Evolutionary conservation across 2,113 vertebrate species (phyloP), one percentile per base, ranked within the genome.

Genomic region (Trachemys scripta): DNA sequence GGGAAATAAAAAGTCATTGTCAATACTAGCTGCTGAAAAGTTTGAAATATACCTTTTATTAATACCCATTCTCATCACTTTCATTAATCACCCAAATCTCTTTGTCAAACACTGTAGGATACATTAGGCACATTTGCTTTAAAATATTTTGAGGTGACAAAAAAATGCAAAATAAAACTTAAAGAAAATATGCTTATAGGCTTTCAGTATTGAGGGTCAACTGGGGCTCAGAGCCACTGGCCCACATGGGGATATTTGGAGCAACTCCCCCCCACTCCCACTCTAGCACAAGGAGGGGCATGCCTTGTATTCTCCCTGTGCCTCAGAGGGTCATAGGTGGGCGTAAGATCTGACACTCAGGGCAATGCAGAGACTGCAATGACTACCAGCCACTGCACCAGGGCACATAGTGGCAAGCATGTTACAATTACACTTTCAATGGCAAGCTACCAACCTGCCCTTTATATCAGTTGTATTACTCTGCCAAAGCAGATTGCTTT

Each of bases 401-500:
- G 3, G 90, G 76, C 53, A 83, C 79, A 84, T 8, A 2, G 56
- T 93, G 90, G 92, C 92, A 95, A 93, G 51, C 82, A 92, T 93
- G 80, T 78, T 90, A 51, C 81, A 24, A 54, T 79, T 72, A 47
- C 85, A 62, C 29, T 35, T 35, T 95, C 86, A 75, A 20, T 76
- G 78, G n/a, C 0, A 0, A 87, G 91, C 88, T 95, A 86, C 92
- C 91, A 49, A 95, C 82, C 89, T 59, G 87, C 80, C 65, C 53
- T 94, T 82, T 54, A 95, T 76, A n/a, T 57, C 69, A 72, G 22
- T 82, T n/a, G 75, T 62, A 92, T 82, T n/a, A 53, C 78, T 85
- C n/a, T 94, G 89, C 92, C 93, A 95, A 95, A 93, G 53, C 85
- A 84, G 91, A 94, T 96, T 94, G 92, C 25, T 1, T 47, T 72